Base-by-base conservation (phyloP, 1,140 invertebrate genomes). In the Dufourea novaeangliae region DNA sequence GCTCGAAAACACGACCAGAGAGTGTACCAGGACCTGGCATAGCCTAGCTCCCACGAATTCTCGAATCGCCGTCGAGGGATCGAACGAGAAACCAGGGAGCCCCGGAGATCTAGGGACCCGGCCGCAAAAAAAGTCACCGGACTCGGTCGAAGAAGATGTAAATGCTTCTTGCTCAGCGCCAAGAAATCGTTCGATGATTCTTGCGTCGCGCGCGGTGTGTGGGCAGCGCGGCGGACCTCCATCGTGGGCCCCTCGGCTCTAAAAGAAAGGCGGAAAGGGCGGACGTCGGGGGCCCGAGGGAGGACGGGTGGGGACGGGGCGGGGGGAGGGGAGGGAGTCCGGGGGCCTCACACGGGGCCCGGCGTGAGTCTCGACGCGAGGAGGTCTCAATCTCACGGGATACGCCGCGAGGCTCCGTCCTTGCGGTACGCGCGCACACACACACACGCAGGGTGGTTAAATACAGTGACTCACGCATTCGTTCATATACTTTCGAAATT, bases 311-410 rank as follows among this genome's bases (percentile, higher is more conserved):
- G 71, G 76, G 68, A 73, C 64, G 76, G 76, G 14, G 41, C 32
- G 61, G 72, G 50, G 69, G 25, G 57, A 27, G 27, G 57, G 69
- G 56, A 73, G 80, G 64, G 78, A 80, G 82, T 77, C 84, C 80
- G 79, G 81, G 83, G 84, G 85, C 87, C 88, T 88, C 87, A 88
- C 82, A 79, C 81, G 84, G 81, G 87, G 79, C 86, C 85, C 86
- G 88, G 80, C 84, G 86, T 87, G 87, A 89, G 83, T 88, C 86
- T 82, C 87, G 83, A 86, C 89, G 83, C 88, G 87, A 88, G 84
- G 86, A 84, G 86, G 88, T 90, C 88, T 89, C 89, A 90, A 88
- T 88, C 87, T 88, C 84, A 88, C 76, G 78, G 80, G 77, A 82
- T 81, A 79, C 71, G 70, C 81, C 69, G 82, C 72, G 54, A 78